Evolutionary conservation across 2,113 vertebrate genomes (phyloP).

Genomic region (Lepus americanus): DNA sequence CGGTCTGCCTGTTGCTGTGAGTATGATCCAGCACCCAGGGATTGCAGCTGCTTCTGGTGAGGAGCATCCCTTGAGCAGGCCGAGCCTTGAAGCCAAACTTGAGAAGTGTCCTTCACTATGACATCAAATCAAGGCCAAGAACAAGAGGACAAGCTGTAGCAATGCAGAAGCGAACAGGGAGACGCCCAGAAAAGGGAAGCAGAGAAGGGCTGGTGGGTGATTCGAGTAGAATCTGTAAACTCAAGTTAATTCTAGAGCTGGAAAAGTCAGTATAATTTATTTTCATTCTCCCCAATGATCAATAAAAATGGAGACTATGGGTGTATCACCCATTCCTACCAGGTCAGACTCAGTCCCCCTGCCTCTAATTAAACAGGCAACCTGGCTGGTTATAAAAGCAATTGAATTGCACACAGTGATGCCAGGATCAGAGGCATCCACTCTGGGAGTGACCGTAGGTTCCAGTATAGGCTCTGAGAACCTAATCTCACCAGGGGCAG

Average conservation of each 20-base stretch:
- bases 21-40: background rate
- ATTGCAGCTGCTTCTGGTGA: background rate
- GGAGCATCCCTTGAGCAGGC: background rate
- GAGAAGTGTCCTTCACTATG: background rate
- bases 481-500: background rate
- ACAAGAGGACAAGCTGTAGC: background rate
- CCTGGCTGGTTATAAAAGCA: background rate
- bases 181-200: background rate
- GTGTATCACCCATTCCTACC: background rate
- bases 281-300: background rate
- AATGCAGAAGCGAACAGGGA: background rate
- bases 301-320: background rate
- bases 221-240: background rate
- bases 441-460: background rate
- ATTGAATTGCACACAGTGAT: background rate
- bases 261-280: slow-evolving; percentile 18
- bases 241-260: background rate
- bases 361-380: background rate
- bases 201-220: background rate
- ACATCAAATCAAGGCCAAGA: background rate
- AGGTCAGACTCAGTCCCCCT: rapidly evolving
- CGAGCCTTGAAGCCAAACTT: background rate
- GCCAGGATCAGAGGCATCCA: background rate
- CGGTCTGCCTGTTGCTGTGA: background rate
- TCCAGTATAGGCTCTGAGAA: background rate